Conservation (phyloP, 92 coral and sea anemone species). For the Epizoanthus illoricatus region DNA sequence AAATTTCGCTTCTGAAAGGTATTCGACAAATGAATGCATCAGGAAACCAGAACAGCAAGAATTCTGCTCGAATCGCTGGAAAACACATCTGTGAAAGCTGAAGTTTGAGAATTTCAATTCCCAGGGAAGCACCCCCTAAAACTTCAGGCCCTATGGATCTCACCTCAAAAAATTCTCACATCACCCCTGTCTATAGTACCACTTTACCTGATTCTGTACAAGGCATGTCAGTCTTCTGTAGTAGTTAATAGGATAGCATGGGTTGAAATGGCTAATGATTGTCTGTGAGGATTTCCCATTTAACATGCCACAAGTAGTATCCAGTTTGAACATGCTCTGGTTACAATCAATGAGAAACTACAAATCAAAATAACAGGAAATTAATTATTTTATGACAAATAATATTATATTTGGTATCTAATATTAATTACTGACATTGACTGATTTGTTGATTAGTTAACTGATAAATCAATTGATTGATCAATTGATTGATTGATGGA, state of each 20-base stretch:
- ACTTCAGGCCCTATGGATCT: too few species aligned
- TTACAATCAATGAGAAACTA: slow-evolving; percentile 90
- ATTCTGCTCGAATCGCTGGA: too few species aligned
- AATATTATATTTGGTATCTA: neutral
- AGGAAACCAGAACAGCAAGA: too few species aligned
- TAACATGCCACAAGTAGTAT: slow-evolving; percentile 74
- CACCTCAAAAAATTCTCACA: too few species aligned
- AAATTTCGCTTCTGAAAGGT: too few species aligned
- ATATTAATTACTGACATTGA: neutral
- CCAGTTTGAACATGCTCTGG: slow-evolving; percentile 87
- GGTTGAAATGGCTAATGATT: slow-evolving; percentile 65
- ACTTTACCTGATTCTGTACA: slow-evolving; percentile 91
- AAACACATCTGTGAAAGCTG: too few species aligned
- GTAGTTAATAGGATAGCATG: slow-evolving; percentile 84
- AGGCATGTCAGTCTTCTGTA: slow-evolving; percentile 87
- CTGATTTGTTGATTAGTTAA: too few species aligned
- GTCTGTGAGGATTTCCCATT: slow-evolving; percentile 72
- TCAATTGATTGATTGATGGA: too few species aligned
- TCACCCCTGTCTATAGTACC: neutral
- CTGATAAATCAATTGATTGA: too few species aligned
- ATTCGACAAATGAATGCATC: too few species aligned
- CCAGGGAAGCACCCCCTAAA: too few species aligned
- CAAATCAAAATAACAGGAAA: neutral
- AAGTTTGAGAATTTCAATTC: too few species aligned
- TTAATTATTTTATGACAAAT: neutral